Percentiles rank a stretch among this genome's conserved stretches.
Evolutionary conservation across 35 echinoderm and acorn worm genomes (phyloP).

Genomic region (Patiria miniata): DNA sequence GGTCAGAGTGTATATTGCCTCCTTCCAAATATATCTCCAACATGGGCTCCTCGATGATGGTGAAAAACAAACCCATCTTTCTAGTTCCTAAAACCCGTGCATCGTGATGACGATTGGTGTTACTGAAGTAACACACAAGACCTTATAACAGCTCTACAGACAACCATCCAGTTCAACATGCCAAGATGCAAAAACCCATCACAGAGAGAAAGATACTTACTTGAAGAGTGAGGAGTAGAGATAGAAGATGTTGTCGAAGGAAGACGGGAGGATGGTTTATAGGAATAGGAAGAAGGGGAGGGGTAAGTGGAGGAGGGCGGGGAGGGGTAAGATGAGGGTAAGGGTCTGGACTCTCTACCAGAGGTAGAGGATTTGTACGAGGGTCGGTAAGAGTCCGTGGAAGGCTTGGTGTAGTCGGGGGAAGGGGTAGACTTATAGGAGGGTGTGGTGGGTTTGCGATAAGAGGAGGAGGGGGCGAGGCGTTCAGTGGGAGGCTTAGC

Average conservation of each 20-base stretch:
- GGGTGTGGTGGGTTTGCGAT: conserved; percentile 1
- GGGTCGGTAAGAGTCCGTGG: conserved; percentile 1
- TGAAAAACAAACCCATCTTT: too few relatives aligned
- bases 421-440: neutral
- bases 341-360: neutral
- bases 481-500: neutral
- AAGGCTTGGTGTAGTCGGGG: conserved; percentile 35
- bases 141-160: neutral
- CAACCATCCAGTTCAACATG: neutral
- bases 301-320: conserved; percentile 2
- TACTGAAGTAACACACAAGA: too few relatives aligned
- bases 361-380: conserved; percentile 22
- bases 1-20: too few relatives aligned
- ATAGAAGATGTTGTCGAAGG: neutral
- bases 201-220: neutral
- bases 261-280: conserved; percentile 28
- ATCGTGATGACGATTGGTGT: too few relatives aligned
- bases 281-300: conserved; percentile 21
- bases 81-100: too few relatives aligned
- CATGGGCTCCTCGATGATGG: too few relatives aligned
- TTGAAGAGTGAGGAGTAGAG: conserved; percentile 15
- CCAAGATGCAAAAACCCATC: conserved; percentile 18
- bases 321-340: neutral
- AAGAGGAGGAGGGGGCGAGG: neutral
- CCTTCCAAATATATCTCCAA: too few relatives aligned